Percentiles rank a stretch among this genome's conserved stretches.
phyloP scores from a whole-genome alignment of 1,140 invertebrate species.

The Trachymyrmex septentrionalis region DNA sequence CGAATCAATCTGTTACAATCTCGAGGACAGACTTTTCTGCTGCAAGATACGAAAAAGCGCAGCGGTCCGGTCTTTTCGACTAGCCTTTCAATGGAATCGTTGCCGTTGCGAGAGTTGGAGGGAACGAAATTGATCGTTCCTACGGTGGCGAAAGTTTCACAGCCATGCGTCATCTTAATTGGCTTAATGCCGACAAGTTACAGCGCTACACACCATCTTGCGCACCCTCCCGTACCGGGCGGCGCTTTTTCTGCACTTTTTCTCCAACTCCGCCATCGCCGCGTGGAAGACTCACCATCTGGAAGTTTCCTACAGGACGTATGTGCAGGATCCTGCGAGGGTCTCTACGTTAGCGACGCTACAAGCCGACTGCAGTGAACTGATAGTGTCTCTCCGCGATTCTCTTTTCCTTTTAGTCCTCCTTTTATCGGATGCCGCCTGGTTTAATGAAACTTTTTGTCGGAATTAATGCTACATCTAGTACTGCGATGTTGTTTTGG shows the following conservation, averaged over 20 bases:
- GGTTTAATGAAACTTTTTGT: slow-evolving; percentile 55
- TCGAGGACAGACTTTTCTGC: background rate
- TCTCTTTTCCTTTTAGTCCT: background rate
- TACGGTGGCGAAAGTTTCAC: slow-evolving; percentile 78
- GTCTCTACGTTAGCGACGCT: slow-evolving; percentile 33
- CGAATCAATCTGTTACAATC: slow-evolving; percentile 14
- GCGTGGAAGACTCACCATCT: slow-evolving; percentile 54
- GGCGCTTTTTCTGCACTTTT: slow-evolving; percentile 19
- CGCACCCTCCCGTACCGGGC: background rate
- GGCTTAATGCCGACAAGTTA: slow-evolving; percentile 83
- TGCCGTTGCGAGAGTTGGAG: background rate
- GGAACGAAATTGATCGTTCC: slow-evolving; percentile 78
- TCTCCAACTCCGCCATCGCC: background rate
- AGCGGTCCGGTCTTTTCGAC: background rate
- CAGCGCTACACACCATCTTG: slow-evolving; percentile 60
- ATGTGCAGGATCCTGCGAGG: slow-evolving; percentile 35
- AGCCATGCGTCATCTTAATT: slow-evolving; percentile 84
- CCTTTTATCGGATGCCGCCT: slow-evolving; percentile 6
- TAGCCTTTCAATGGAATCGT: slow-evolving; percentile 12
- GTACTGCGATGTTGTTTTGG: background rate
- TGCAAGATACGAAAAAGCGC: background rate
- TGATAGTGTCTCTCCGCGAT: background rate
- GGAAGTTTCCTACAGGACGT: slow-evolving; percentile 60
- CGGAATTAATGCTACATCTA: slow-evolving; percentile 39
- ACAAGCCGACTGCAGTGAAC: slow-evolving; percentile 12